Percentiles rank a stretch among this genome's conserved stretches.
phyloP scores from a whole-genome alignment of 1,140 invertebrate genomes.

The Vollenhovia emeryi region DNA sequence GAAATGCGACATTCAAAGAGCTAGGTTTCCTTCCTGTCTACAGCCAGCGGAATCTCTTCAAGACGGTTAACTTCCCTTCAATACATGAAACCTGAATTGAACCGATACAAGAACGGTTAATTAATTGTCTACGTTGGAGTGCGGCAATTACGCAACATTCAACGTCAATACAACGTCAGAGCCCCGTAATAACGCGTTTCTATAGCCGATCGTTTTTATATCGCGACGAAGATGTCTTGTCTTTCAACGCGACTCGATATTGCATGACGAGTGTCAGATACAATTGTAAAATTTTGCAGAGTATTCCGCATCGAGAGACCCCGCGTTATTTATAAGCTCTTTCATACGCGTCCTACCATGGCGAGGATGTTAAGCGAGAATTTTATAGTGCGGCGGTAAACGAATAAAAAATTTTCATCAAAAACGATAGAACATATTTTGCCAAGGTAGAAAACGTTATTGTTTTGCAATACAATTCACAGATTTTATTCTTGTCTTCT shows the following conservation, averaged over 20 bases:
- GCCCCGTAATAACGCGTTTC: not conserved
- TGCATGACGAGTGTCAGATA: not conserved
- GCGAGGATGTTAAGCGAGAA: slow-evolving; percentile 15
- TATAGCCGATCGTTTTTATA: not conserved
- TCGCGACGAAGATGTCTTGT: not conserved
- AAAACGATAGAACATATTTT: not conserved
- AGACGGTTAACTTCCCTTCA: not conserved
- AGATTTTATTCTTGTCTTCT: not conserved
- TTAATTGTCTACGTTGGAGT: not conserved
- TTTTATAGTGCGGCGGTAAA: not conserved
- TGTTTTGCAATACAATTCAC: not conserved
- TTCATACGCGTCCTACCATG: slow-evolving; percentile 3
- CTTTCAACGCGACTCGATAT: not conserved
- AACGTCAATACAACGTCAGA: not conserved
- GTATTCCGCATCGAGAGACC: slow-evolving; percentile 27
- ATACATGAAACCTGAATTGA: not conserved
- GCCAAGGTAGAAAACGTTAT: not conserved
- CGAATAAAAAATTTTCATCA: too few species aligned
- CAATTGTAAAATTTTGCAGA: slow-evolving; percentile 49
- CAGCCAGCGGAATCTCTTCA: not conserved
- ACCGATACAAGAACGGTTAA: not conserved
- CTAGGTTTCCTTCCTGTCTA: slow-evolving; percentile 22
- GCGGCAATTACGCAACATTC: not conserved
- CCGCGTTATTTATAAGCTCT: slow-evolving; percentile 7
- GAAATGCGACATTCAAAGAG: slow-evolving; percentile 46